Percentiles rank a stretch among this genome's conserved stretches.
Evolutionary conservation across 2,888 invertebrate species (phyloP).

Genomic region (Spisula subtruncata): DNA sequence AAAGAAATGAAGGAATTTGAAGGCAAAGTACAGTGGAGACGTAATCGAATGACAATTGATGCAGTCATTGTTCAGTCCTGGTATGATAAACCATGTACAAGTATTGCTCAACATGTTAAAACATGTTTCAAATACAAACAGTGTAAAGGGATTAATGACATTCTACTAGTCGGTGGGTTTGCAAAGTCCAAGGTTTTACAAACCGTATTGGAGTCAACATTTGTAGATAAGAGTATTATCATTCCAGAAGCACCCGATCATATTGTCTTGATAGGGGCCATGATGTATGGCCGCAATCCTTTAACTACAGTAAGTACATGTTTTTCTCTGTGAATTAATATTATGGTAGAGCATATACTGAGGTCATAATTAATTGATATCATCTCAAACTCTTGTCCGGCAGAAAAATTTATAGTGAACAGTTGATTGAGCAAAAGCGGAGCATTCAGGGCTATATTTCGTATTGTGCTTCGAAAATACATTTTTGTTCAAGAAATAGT

Average conservation of each 20-base stretch:
- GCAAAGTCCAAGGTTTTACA: slow-evolving; percentile 35
- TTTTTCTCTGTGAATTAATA: too few species aligned
- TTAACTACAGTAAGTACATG: too few species aligned
- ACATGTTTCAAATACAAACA: not conserved
- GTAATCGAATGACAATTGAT: slow-evolving; percentile 42
- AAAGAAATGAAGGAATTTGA: not conserved
- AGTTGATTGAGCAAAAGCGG: too few species aligned
- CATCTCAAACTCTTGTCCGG: too few species aligned
- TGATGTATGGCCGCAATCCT: slow-evolving; percentile 30
- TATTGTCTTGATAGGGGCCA: slow-evolving; percentile 49
- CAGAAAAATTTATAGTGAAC: too few species aligned
- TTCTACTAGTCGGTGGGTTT: slow-evolving; percentile 52
- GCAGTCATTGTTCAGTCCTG: slow-evolving; percentile 26
- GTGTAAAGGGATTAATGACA: slow-evolving; percentile 7
- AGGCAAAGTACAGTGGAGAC: slow-evolving; percentile 39
- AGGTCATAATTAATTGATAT: too few species aligned
- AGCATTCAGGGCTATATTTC: too few species aligned
- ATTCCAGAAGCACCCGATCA: slow-evolving; percentile 2
- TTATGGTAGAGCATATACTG: too few species aligned
- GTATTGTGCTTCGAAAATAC: too few species aligned
- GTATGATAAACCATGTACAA: slow-evolving; percentile 44
- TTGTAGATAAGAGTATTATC: slow-evolving; percentile 34
- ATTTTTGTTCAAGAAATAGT: too few species aligned
- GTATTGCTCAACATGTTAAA: slow-evolving; percentile 7
- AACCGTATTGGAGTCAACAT: slow-evolving; percentile 26